Base-by-base conservation (phyloP, 2,113 vertebrate genomes). In the Lathamus discolor region DNA sequence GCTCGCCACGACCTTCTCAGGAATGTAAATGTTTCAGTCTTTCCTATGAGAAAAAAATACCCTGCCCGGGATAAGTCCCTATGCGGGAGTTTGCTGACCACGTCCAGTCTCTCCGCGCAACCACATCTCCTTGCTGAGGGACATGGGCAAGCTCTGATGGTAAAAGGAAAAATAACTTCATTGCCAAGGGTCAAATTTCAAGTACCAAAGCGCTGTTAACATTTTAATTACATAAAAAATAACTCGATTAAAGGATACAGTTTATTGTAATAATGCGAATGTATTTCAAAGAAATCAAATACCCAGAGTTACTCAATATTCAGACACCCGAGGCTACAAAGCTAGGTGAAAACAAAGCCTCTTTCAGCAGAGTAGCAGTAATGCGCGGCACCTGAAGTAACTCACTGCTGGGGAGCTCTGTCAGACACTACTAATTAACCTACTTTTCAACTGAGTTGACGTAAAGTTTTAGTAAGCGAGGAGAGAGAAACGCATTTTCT, bases 381-480 rank as follows among this genome's bases (percentile, higher is more conserved):
- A 94, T 25, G 79, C 27, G 84, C 57, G 6, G 94, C 92, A 97
- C 97, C 97, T 96, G 96, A 97, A 96, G 90, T 83, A 79, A 96
- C 91, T 79, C 96, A n/a, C 97, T 88, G 94, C 96, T n/a, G 89
- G 96, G 66, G 86, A 96, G 93, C 94, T 94, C 95, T 91, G 95
- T 88, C 90, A 69, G 91, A 79, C 95, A 24, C 94, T 95, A 29
- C 92, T 97, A 95, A 97, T 98, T 97, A 98, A 96, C 97, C 97
- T 83, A 97, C 96, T 98, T 97, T 97, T 97, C 95, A 52, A 48
- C 82, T 24, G 61, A 43, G 68, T 88, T 78, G 61, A 62, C 86
- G 97, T 92, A 93, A 97, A 97, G 90, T 97, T 93, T 95, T 79
- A 67, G 49, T 77, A 55, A 85, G 51, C 11, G 19, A 49, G 62